These are phyloP conservation scores for Noctua comes DNA, from an alignment of 2,888 invertebrate genomes.

Conservation along the genomic window DNA sequence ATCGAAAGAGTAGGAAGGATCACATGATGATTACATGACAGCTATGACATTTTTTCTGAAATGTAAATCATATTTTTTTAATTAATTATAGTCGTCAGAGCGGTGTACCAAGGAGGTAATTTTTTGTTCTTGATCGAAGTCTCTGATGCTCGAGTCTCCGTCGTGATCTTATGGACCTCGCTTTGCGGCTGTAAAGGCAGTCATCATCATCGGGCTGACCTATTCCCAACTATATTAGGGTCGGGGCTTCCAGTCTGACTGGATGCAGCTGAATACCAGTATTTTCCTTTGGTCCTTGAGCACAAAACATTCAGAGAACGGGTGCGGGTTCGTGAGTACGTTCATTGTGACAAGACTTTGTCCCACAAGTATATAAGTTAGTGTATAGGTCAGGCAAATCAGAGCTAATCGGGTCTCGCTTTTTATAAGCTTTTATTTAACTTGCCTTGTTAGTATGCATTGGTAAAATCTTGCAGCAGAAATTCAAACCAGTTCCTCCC, in stretches of 20 bases:
- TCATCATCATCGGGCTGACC: not conserved
- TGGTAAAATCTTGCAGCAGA: too few species aligned
- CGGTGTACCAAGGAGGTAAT: not conserved
- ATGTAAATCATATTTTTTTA: not conserved
- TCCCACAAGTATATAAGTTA: too few species aligned
- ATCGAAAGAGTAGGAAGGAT: not conserved
- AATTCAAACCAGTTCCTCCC: too few species aligned
- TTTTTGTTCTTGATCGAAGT: not conserved
- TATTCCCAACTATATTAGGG: not conserved
- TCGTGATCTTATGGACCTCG: not conserved
- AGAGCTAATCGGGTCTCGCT: too few species aligned
- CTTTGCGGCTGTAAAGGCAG: not conserved
- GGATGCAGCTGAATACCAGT: not conserved
- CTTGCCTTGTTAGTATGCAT: too few species aligned
- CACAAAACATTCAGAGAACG: too few species aligned
- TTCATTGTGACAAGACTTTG: too few species aligned
- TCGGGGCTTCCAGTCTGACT: not conserved
- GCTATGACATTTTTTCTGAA: constrained; percentile 20
- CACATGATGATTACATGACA: not conserved
- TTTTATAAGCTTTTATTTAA: too few species aligned
- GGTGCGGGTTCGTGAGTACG: too few species aligned
- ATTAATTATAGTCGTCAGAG: not conserved
- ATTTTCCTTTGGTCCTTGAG: not conserved
- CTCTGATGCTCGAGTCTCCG: not conserved
- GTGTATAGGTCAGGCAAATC: too few species aligned